Conservation (phyloP, 2,797 vertebrate species). For the Leuciscus waleckii region DNA sequence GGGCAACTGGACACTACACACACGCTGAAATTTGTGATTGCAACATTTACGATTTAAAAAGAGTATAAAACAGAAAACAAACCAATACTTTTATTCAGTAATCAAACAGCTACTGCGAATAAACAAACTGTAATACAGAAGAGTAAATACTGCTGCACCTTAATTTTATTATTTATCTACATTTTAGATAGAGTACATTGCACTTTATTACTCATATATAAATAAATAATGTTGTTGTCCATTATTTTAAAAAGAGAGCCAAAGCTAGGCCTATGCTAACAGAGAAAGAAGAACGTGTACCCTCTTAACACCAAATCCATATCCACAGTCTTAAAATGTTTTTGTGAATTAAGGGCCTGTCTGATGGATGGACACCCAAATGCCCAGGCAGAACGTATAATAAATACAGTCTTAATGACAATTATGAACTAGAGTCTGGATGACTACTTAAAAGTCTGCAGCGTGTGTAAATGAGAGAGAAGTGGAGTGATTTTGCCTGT, state of each 20-base stretch:
- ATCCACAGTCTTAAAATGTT: constrained; percentile 13
- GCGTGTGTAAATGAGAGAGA: constrained; percentile 30
- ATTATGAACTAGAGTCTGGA: constrained; percentile 11
- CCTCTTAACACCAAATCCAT: constrained; percentile 10
- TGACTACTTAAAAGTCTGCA: constrained; percentile 35
- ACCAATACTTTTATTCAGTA: neutral
- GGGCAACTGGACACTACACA: too few relatives aligned
- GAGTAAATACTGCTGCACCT: neutral
- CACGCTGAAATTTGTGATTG: too few relatives aligned
- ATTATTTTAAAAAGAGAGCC: neutral
- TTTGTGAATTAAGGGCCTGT: neutral
- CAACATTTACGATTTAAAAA: neutral
- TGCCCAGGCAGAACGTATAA: neutral
- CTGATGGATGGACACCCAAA: neutral
- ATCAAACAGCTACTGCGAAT: neutral
- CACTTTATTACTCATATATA: neutral
- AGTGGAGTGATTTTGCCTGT: constrained; percentile 43
- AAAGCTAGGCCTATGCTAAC: neutral
- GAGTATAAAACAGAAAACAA: constrained; percentile 27
- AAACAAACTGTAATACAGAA: neutral
- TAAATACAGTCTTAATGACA: constrained; percentile 23
- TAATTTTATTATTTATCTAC: neutral
- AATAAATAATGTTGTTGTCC: neutral
- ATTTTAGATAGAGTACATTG: constrained; percentile 8
- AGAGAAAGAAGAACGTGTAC: neutral